Evolutionary conservation across 2,113 vertebrate species (phyloP).

Genomic region (Dryoscopus gambensis): DNA sequence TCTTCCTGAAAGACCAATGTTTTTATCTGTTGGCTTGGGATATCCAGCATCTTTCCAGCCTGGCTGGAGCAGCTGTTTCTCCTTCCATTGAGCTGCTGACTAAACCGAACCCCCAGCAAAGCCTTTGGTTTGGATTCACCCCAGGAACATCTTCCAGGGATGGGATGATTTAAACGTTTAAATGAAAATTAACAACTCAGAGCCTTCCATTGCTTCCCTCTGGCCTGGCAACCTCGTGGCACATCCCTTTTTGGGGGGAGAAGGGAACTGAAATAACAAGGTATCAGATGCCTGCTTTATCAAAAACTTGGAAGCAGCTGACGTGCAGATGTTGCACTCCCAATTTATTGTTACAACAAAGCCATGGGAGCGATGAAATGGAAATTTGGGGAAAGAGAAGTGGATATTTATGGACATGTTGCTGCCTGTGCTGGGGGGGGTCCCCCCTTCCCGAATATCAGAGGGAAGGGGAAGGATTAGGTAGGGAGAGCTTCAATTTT

Average conservation of each 20-base stretch:
- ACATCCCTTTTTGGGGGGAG: background rate
- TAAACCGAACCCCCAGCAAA: background rate
- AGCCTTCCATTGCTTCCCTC: background rate
- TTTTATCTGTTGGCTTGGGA: background rate
- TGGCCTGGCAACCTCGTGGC: background rate
- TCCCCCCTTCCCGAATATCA: background rate
- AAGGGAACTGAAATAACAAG: background rate
- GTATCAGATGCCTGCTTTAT: conserved; percentile 18
- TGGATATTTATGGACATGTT: background rate
- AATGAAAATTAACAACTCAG: background rate
- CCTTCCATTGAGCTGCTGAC: background rate
- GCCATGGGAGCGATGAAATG: background rate
- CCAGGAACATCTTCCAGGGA: background rate
- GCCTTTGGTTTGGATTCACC: background rate
- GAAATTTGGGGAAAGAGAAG: background rate
- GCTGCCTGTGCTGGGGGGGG: background rate
- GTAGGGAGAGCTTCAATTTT: background rate
- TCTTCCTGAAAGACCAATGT: background rate
- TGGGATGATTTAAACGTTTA: background rate
- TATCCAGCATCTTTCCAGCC: background rate
- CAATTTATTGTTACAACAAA: conserved; percentile 44
- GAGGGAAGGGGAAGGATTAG: background rate
- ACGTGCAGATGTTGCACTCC: background rate
- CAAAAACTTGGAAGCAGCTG: conserved; percentile 32
- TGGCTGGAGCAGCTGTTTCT: background rate